These are phyloP conservation scores for Hylyphantes graminicola DNA, from an alignment of 1,140 invertebrate species.

Conservation along the genomic window DNA sequence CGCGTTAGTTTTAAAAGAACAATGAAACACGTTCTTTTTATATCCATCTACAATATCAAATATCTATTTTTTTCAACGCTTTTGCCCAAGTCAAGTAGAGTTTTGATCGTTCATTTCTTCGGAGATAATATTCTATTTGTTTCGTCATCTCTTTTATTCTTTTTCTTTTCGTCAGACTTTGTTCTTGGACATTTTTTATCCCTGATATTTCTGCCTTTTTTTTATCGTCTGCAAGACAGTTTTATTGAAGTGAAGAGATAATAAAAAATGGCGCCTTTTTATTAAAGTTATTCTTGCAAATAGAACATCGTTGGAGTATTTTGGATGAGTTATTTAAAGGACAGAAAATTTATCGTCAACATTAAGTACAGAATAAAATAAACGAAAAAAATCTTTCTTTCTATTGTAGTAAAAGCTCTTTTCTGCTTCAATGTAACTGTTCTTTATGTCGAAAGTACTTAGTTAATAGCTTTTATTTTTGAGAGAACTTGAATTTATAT, in stretches of 20 bases:
- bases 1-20: background rate
- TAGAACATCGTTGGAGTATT: slow-evolving; percentile 17
- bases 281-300: slow-evolving; percentile 19
- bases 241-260: background rate
- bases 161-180: background rate
- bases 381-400: slow-evolving; percentile 1
- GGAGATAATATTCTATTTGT: slow-evolving; percentile 31
- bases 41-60: background rate
- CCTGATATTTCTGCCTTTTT: background rate
- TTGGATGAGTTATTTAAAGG: slow-evolving; percentile 27
- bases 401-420: slow-evolving; percentile 1
- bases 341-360: slow-evolving; percentile 32
- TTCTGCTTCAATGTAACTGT: background rate
- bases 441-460: background rate
- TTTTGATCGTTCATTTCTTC: background rate
- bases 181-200: background rate
- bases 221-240: slow-evolving; percentile 9
- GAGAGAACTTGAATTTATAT: slow-evolving; percentile 16
- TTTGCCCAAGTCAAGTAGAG: slow-evolving; percentile 1
- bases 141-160: background rate
- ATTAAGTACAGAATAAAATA: slow-evolving; percentile 17
- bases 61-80: too few relatives aligned
- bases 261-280: slow-evolving; percentile 1
- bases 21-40: background rate
- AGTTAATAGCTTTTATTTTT: background rate